Percentiles rank a stretch among this genome's conserved stretches.
Evolutionary conservation across 2,888 invertebrate genomes (phyloP).

Genomic region (Carterocephalus palaemon): DNA sequence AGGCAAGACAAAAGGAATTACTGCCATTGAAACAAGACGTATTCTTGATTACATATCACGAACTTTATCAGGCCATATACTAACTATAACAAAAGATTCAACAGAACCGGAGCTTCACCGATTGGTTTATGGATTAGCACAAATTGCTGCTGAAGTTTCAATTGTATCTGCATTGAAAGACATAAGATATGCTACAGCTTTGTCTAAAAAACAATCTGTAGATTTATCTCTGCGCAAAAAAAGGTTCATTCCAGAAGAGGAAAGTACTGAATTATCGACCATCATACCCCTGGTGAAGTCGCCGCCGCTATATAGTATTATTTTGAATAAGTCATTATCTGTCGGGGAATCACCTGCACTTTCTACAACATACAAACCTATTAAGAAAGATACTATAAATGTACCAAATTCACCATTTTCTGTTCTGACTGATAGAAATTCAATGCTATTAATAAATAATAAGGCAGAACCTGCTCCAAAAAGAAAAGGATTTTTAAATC

Average conservation of each 20-base stretch:
- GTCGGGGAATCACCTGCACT: not conserved
- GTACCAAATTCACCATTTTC: conserved; percentile 48
- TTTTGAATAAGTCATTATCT: conserved; percentile 51
- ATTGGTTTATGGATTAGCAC: conserved; percentile 68
- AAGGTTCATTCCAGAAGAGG: conserved; percentile 41
- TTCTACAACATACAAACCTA: not conserved
- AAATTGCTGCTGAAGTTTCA: conserved; percentile 70
- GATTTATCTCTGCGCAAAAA: conserved; percentile 64
- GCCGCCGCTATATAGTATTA: conserved; percentile 47
- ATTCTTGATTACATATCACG: conserved; percentile 71
- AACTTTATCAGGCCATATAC: conserved; percentile 65
- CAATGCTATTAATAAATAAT: conserved; percentile 42
- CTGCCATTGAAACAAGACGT: conserved; percentile 69
- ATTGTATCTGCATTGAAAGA: conserved; percentile 71
- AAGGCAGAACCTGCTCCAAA: conserved; percentile 26
- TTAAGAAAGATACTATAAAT: conserved; percentile 6
- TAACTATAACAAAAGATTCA: conserved; percentile 61
- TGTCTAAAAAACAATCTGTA: conserved; percentile 69
- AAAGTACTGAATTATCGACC: conserved; percentile 34
- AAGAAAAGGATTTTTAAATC: conserved; percentile 66
- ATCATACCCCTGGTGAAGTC: conserved; percentile 30
- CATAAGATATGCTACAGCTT: conserved; percentile 61
- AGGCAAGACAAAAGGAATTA: conserved; percentile 67
- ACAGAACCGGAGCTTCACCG: conserved; percentile 73
- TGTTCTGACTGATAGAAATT: conserved; percentile 50